phyloP scores from a whole-genome alignment of 1,140 invertebrate species.

The Scaptomyza montana region DNA sequence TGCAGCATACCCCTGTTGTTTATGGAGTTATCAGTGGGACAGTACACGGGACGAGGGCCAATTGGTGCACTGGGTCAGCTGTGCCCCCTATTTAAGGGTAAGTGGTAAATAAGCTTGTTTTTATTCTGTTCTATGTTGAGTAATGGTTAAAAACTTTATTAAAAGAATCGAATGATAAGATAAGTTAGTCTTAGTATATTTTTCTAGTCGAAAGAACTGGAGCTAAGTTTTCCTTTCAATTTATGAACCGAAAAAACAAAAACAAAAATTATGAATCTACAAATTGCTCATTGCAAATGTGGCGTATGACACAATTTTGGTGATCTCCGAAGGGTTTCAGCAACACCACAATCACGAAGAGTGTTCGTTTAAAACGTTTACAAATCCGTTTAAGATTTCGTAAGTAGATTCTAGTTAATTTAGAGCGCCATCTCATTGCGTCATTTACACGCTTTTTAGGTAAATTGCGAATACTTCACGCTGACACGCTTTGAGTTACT shows the following conservation, averaged over 20 bases:
- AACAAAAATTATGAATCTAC: too few relatives aligned
- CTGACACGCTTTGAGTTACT: constrained; percentile 18
- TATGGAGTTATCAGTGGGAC: constrained; percentile 92
- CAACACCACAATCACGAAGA: not conserved
- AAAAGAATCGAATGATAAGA: constrained; percentile 5
- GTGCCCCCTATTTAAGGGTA: constrained; percentile 94
- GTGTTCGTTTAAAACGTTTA: not conserved
- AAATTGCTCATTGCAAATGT: constrained; percentile 13
- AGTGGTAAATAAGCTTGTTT: constrained; percentile 24
- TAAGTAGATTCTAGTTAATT: constrained; percentile 13
- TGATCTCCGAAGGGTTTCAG: not conserved
- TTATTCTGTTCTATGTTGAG: too few relatives aligned
- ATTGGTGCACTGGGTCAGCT: constrained; percentile 92
- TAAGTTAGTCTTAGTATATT: constrained; percentile 5
- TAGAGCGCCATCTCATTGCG: constrained; percentile 29
- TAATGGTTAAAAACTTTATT: not conserved
- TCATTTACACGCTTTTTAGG: constrained; percentile 49
- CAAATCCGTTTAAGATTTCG: constrained; percentile 8
- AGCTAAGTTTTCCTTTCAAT: not conserved
- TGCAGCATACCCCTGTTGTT: constrained; percentile 93
- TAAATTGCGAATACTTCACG: constrained; percentile 35
- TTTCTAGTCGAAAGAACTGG: constrained; percentile 1
- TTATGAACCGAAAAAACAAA: not conserved
- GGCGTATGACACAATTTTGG: constrained; percentile 19
- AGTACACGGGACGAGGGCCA: constrained; percentile 91